Conservation (phyloP, 1,140 invertebrate species). For the Drosophila pseudoobscura region DNA sequence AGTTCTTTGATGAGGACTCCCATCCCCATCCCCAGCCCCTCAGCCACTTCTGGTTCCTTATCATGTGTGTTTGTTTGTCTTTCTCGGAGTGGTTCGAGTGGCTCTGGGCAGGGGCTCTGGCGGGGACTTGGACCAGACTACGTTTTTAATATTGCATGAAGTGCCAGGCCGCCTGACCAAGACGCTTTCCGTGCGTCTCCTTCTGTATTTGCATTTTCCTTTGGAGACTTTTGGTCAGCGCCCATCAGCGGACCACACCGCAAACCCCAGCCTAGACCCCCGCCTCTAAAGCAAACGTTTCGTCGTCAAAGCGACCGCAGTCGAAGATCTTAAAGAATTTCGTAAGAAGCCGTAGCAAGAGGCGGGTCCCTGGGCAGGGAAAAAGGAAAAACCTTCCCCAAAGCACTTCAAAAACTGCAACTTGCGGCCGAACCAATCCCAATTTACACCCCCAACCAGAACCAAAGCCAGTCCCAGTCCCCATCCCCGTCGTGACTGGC, state of each 20-base stretch:
- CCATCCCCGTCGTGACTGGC: conserved; percentile 27
- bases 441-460: conserved; percentile 13
- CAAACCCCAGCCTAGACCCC: neutral
- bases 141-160: conserved; percentile 76
- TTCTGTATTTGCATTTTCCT: conserved; percentile 59
- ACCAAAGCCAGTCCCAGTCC: no score
- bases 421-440: conserved; percentile 56
- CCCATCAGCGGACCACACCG: conserved; percentile 5
- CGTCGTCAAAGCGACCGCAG: conserved; percentile 80
- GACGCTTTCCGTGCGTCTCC: conserved; percentile 46
- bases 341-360: conserved; percentile 42
- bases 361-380: conserved; percentile 12
- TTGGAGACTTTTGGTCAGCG: conserved; percentile 40
- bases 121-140: conserved; percentile 34
- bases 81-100: neutral
- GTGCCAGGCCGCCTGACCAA: conserved; percentile 7
- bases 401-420: conserved; percentile 69
- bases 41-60: no score
- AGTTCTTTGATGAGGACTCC: conserved; percentile 38
- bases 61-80: conserved; percentile 31
- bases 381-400: conserved; percentile 39
- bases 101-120: neutral
- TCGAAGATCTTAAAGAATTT: conserved; percentile 83
- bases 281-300: conserved; percentile 12
- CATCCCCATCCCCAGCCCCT: no score